Base-by-base conservation (phyloP, 2,797 vertebrate genomes). In the Amphiprion clarkii region DNA sequence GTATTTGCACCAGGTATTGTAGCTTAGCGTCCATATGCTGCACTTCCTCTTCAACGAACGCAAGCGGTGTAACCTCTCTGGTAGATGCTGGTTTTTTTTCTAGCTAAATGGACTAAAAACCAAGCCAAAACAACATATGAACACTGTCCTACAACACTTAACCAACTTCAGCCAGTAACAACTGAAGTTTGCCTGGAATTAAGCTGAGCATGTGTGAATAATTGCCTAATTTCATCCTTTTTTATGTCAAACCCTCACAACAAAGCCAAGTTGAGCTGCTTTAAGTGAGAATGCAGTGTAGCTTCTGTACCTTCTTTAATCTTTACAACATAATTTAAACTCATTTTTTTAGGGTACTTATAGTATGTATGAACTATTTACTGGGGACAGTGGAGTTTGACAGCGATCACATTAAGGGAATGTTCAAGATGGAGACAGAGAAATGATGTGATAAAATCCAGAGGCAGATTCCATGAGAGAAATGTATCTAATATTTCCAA, bases 21-120 rank as follows among this genome's bases (percentile, higher is more conserved):
- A 74, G 70, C 83, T 78, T 27, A 46, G 58, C 16, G 49, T 87
- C 64, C 85, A 86, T 87, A 88, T 87, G 75, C 44, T 29, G 23
- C 2, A 23, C 76, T 77, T 82, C 66, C 51, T 76, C 74, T 67
- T 2, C 55, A 17, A 59, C 73, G 61, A 73, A 72, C 71, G 75
- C 13, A 40, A 86, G 48, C 56, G 25, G 60, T 42, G 70, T 81
- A 70, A 76, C 65, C 51, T 74, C 73, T 79, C 59, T 67, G 60
- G 75, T 72, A 75, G 60, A 71, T n/a, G 6, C 44, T 64, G 46
- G 23, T 23, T 23, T 61, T n/a, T 86, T 73, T 73, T 79, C 60
- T 67, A 71, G 74, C 74, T 78, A 74, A 81, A 82, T 31, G 62
- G 3, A 76, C 25, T 29, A 39, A 39, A 39, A 39, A 9, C 31